Percentiles rank a stretch among this genome's conserved stretches.
phyloP scores from a whole-genome alignment of 64 coral and sea anemone species.

The Exaiptasia diaphana region DNA sequence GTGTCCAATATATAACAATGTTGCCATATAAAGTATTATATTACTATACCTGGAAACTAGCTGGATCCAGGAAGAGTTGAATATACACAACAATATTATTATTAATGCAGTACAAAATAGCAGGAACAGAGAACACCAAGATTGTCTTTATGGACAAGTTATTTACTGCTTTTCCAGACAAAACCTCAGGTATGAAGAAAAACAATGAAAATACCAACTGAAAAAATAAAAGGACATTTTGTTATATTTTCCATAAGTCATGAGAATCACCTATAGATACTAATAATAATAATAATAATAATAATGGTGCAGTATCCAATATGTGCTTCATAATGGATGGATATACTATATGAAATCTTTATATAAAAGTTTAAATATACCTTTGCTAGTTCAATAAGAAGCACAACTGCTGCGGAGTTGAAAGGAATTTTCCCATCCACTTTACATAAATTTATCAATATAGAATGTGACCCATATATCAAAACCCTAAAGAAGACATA shows the following conservation, averaged over 20 bases:
- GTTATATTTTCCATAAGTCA: neutral
- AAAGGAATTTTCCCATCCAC: conserved; percentile 80
- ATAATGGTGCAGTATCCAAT: too few relatives aligned
- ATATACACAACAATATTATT: conserved; percentile 88
- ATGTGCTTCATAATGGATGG: neutral
- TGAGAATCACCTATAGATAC: neutral
- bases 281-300: too few relatives aligned
- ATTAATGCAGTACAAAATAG: conserved; percentile 74
- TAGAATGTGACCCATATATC: conserved; percentile 79
- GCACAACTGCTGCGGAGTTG: conserved; percentile 85
- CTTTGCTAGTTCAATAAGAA: conserved; percentile 88
- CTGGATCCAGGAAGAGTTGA: conserved; percentile 84
- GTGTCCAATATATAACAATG: too few relatives aligned
- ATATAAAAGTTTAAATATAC: neutral
- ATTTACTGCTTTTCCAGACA: neutral
- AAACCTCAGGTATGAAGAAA: conserved; percentile 56
- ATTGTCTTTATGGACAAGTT: conserved; percentile 48
- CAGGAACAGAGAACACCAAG: conserved; percentile 67
- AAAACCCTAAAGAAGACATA: conserved; percentile 49
- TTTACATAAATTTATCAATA: conserved; percentile 87
- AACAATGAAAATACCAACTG: conserved; percentile 73
- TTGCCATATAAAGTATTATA: too few relatives aligned
- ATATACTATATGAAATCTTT: neutral
- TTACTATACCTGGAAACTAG: conserved; percentile 94
- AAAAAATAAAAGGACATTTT: neutral